Percentiles rank a stretch among this genome's conserved stretches.
Evolutionary conservation across 2,888 invertebrate species (phyloP).

Genomic region (Ceratothoa steindachneri): DNA sequence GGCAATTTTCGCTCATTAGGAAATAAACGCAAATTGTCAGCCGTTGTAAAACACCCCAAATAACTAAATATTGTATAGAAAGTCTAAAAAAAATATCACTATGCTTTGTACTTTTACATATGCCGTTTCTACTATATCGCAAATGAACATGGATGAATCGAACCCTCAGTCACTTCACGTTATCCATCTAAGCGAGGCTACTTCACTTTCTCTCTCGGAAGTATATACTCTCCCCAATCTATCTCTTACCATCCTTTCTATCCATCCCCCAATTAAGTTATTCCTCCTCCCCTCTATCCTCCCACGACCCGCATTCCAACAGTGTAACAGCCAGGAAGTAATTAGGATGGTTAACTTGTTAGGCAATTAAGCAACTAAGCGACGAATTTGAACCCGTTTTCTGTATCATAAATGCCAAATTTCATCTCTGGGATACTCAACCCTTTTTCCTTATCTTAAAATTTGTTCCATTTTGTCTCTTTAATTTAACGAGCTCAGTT

Average conservation of each 20-base stretch:
- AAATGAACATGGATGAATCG: too few relatives aligned
- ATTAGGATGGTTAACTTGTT: not conserved
- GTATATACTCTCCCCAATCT: not conserved
- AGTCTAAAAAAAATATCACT: too few relatives aligned
- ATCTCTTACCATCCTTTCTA: not conserved
- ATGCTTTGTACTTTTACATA: too few relatives aligned
- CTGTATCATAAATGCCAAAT: not conserved
- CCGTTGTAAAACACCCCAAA: too few relatives aligned
- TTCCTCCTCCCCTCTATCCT: not conserved
- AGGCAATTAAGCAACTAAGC: not conserved
- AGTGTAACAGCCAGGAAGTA: not conserved
- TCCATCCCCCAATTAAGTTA: not conserved
- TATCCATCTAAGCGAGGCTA: too few relatives aligned
- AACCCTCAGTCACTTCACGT: too few relatives aligned
- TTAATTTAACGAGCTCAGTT: not conserved
- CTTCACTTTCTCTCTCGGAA: not conserved
- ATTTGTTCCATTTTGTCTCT: not conserved
- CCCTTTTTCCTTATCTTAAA: not conserved
- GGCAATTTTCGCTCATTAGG: too few relatives aligned
- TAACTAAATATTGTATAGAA: too few relatives aligned
- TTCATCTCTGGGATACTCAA: not conserved
- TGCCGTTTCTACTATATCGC: too few relatives aligned
- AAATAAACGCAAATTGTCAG: too few relatives aligned
- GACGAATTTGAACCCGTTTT: not conserved
- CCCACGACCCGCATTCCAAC: not conserved